Percentiles rank a stretch among this genome's conserved stretches.
Conservation (phyloP, 2,797 vertebrate genomes). For the Siniperca undulata region DNA sequence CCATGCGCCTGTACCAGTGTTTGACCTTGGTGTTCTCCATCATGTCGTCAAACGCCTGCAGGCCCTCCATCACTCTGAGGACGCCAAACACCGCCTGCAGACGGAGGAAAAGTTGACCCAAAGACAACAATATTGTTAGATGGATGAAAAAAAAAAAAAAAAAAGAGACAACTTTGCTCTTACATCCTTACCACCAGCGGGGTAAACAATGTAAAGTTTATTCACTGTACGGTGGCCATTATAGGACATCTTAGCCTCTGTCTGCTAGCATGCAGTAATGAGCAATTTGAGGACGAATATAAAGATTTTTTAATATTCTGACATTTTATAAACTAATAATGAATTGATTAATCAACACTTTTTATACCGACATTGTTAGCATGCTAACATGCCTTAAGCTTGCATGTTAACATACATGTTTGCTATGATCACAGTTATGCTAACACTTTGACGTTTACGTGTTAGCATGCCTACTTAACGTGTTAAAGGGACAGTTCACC, state of each 20-base stretch:
- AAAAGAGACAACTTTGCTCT: too few species aligned
- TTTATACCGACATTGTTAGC: background rate
- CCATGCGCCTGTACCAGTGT: conserved; percentile 92
- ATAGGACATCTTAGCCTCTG: too few species aligned
- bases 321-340: background rate
- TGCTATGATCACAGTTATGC: too few species aligned
- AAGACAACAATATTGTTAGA: too few species aligned
- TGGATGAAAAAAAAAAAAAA: too few species aligned
- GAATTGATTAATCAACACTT: background rate
- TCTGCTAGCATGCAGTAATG: background rate
- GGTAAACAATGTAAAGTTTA: too few species aligned
- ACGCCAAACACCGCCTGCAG: conserved; percentile 94
- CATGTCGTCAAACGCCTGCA: conserved; percentile 95
- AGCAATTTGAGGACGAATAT: background rate
- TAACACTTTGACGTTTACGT: too few species aligned
- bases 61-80: conserved; percentile 95
- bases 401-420: background rate
- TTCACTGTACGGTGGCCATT: too few species aligned
- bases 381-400: background rate
- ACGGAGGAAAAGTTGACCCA: background rate
- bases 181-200: too few species aligned
- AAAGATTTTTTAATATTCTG: background rate
- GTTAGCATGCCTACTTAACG: too few species aligned
- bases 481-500: too few species aligned
- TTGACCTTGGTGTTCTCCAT: conserved; percentile 92